These are phyloP conservation scores for Percopsis transmontana DNA, from an alignment of 2,113 vertebrate species.

Conservation along the genomic window DNA sequence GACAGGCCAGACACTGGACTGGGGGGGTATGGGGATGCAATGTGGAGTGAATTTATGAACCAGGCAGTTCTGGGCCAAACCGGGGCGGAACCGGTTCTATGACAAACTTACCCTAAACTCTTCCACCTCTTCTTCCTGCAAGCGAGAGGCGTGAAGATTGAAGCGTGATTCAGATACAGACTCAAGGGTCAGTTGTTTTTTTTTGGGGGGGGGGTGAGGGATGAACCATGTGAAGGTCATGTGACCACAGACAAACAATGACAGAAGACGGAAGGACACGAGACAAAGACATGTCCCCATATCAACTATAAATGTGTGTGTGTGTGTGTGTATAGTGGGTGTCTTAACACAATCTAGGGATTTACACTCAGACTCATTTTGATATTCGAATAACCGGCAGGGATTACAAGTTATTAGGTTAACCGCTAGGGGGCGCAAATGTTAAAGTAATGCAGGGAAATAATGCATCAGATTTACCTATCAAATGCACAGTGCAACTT, in stretches of 20 bases:
- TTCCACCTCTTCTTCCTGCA: slow-evolving; percentile 99
- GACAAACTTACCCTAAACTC: slow-evolving; percentile 97
- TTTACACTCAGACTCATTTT: too few relatives aligned
- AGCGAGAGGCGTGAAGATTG: slow-evolving; percentile 96
- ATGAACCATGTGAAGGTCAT: slow-evolving; percentile 64
- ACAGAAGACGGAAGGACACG: slow-evolving; percentile 54
- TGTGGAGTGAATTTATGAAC: slow-evolving; percentile 27
- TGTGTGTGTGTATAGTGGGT: slow-evolving; percentile 1
- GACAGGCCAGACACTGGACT: slow-evolving; percentile 6
- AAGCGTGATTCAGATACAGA: slow-evolving; percentile 88
- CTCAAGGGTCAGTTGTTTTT: slow-evolving; percentile 80
- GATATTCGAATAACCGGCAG: too few relatives aligned
- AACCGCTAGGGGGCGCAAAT: too few relatives aligned
- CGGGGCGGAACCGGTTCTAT: slow-evolving; percentile 47
- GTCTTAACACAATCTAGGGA: too few relatives aligned
- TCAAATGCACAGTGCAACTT: too few relatives aligned
- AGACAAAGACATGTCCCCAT: slow-evolving; percentile 61
- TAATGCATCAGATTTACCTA: too few relatives aligned
- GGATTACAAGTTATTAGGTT: too few relatives aligned
- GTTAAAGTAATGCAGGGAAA: too few relatives aligned
- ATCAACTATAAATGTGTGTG: slow-evolving; percentile 25
- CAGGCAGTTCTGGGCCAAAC: slow-evolving; percentile 37
- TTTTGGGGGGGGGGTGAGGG: slow-evolving; percentile 56
- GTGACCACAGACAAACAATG: slow-evolving; percentile 66
- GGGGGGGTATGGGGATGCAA: slow-evolving; percentile 29